Conservation (phyloP, 2,797 vertebrate genomes). For the Lacerta viridis region DNA sequence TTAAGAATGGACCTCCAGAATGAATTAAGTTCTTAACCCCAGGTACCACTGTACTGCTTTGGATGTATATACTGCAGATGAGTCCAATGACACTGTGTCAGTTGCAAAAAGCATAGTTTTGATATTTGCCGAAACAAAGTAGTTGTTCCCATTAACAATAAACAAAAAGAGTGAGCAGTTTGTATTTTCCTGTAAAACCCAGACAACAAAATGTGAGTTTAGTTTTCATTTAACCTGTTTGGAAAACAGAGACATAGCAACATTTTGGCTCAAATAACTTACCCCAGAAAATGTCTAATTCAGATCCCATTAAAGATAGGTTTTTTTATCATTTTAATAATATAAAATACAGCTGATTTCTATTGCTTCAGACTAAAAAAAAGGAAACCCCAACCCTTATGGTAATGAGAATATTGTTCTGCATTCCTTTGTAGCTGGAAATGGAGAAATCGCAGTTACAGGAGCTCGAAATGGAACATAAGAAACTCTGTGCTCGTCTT, state of each 20-base stretch:
- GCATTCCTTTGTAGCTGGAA: constrained; percentile 88
- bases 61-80: background rate
- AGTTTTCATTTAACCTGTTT: background rate
- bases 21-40: background rate
- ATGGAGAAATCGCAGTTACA: constrained; percentile 96
- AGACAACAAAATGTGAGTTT: background rate
- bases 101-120: background rate
- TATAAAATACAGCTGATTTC: constrained; percentile 10
- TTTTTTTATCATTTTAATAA: background rate
- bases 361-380: constrained; percentile 22
- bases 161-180: background rate
- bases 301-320: background rate
- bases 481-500: constrained; percentile 90
- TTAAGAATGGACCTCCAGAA: too few relatives aligned
- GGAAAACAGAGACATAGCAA: background rate
- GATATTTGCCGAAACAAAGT: background rate
- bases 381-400: background rate
- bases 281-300: background rate
- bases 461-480: constrained; percentile 93
- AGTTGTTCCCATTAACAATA: background rate
- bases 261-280: background rate
- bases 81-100: background rate
- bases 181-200: background rate
- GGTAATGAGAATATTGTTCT: constrained; percentile 58
- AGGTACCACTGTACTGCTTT: background rate